A percentile compares a stretch with the other conserved stretches of the same genome.
phyloP scores from a whole-genome alignment of 2,888 invertebrate species.

The Anorthoa munda region DNA sequence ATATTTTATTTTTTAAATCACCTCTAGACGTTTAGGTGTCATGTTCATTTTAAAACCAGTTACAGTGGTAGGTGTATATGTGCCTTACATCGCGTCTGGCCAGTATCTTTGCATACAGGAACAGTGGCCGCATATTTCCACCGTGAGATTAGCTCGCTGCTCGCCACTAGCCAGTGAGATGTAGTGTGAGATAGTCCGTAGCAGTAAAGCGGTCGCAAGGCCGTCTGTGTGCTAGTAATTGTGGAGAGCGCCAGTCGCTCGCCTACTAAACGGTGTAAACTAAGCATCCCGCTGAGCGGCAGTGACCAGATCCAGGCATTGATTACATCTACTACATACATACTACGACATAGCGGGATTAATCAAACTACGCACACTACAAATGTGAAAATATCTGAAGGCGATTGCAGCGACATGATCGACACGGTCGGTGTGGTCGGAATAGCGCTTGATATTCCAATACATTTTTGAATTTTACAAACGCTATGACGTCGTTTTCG shows the following conservation, averaged over 20 bases:
- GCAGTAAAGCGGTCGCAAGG: slow-evolving; percentile 49
- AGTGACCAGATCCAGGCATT: background rate
- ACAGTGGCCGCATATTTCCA: slow-evolving; percentile 15
- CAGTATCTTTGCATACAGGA: background rate
- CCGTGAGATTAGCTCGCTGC: background rate
- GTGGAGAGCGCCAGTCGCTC: slow-evolving; percentile 28
- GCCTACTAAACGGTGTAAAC: slow-evolving; percentile 38
- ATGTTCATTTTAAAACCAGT: too few relatives aligned
- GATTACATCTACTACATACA: background rate
- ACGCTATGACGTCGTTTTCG: too few relatives aligned
- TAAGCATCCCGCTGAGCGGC: slow-evolving; percentile 27
- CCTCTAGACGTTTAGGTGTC: too few relatives aligned
- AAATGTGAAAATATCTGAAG: background rate
- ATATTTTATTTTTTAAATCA: too few relatives aligned
- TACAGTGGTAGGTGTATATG: too few relatives aligned
- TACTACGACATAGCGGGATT: background rate
- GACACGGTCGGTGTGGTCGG: too few relatives aligned
- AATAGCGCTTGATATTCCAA: too few relatives aligned
- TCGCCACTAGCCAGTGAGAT: slow-evolving; percentile 19
- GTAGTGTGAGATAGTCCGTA: slow-evolving; percentile 31
- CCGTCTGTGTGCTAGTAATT: slow-evolving; percentile 46
- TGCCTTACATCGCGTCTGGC: too few relatives aligned
- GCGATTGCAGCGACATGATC: background rate
- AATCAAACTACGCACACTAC: background rate
- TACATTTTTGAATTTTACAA: too few relatives aligned